Evolutionary conservation across 2,113 vertebrate species (phyloP).

Genomic region (Antigone vipio): DNA sequence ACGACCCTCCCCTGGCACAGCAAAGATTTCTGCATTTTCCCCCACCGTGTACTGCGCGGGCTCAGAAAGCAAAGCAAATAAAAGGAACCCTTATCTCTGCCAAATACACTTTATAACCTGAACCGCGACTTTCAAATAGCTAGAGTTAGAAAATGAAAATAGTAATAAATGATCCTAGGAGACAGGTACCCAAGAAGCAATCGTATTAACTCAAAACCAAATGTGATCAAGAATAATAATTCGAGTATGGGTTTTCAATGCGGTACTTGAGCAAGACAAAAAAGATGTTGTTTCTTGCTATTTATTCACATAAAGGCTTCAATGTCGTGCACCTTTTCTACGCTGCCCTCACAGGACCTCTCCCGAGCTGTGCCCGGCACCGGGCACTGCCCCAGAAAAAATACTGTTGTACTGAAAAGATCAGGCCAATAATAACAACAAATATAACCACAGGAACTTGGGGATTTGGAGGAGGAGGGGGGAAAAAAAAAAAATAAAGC

Average conservation of each 20-base stretch:
- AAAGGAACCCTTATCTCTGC: not conserved
- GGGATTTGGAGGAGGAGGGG: not conserved
- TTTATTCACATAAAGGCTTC: not conserved
- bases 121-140: not conserved
- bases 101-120: not conserved
- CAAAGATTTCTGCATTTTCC: not conserved
- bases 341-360: not conserved
- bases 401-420: not conserved
- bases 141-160: not conserved
- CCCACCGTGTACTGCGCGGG: not conserved
- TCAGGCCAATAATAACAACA: not conserved
- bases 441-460: not conserved
- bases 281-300: not conserved
- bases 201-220: not conserved
- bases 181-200: not conserved
- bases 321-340: not conserved
- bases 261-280: not conserved
- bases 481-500: not conserved
- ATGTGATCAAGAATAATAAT: not conserved
- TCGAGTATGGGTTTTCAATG: not conserved
- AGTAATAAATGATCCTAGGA: not conserved
- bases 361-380: not conserved
- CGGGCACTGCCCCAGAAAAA: not conserved
- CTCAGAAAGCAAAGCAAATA: not conserved
- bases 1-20: rapidly evolving